A percentile compares a stretch with the other conserved stretches of the same genome.
These are phyloP conservation scores for Probosciger aterrimus DNA, from an alignment of 2,113 vertebrate species.

Conservation along the genomic window DNA sequence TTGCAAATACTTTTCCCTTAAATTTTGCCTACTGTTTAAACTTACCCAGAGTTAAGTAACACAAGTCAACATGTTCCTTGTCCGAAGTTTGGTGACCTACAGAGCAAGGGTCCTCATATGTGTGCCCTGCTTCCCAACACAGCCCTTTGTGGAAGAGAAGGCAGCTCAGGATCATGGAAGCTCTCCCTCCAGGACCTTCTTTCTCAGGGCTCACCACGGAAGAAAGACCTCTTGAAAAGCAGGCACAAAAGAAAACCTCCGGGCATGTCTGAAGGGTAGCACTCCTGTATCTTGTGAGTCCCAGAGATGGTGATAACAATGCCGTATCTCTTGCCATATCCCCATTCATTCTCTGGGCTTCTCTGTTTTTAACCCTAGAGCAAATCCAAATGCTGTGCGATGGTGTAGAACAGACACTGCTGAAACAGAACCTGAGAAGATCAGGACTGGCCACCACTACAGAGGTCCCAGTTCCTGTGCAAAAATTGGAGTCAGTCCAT, in stretches of 20 bases:
- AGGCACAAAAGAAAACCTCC: not conserved
- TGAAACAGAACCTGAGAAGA: not conserved
- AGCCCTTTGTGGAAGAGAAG: not conserved
- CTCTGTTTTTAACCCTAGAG: not conserved
- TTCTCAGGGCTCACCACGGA: not conserved
- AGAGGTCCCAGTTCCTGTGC: not conserved
- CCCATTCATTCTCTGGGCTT: not conserved
- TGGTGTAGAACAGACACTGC: not conserved
- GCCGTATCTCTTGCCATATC: not conserved
- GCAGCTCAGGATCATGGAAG: not conserved
- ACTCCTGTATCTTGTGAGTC: fast-evolving
- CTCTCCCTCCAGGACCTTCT: not conserved
- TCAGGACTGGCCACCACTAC: not conserved
- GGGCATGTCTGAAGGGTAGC: not conserved
- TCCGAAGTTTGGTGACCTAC: not conserved
- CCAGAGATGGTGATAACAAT: not conserved
- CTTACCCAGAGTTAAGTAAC: not conserved
- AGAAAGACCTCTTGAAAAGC: not conserved
- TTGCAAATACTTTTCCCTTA: not conserved
- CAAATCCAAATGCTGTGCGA: not conserved
- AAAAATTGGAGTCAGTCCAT: not conserved
- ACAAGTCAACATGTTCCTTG: not conserved
- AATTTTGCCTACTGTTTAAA: not conserved
- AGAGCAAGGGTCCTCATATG: not conserved
- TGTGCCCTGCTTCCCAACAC: not conserved